These are phyloP conservation scores for Rhineura floridana DNA, from an alignment of 2,113 vertebrate genomes.

Conservation along the genomic window DNA sequence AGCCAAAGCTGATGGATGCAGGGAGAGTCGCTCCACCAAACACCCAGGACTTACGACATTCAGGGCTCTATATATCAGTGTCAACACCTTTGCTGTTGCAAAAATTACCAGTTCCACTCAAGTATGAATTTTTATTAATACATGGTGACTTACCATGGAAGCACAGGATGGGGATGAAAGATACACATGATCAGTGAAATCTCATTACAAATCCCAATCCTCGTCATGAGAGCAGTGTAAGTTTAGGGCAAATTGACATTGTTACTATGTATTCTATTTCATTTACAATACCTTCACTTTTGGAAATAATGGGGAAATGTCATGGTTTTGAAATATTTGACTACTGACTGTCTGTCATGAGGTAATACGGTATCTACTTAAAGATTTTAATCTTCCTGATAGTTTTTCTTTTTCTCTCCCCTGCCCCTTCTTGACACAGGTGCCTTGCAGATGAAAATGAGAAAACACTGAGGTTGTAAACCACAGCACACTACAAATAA, in stretches of 20 bases:
- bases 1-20: too few species aligned
- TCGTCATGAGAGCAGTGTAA: neutral
- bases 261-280: constrained; percentile 15
- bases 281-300: neutral
- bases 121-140: too few species aligned
- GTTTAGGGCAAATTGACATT: neutral
- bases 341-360: constrained; percentile 37
- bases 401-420: neutral
- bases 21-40: too few species aligned
- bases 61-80: too few species aligned
- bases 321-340: constrained; percentile 46
- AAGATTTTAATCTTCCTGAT: constrained; percentile 56
- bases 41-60: too few species aligned
- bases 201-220: neutral
- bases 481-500: constrained; percentile 52
- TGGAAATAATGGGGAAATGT: constrained; percentile 26
- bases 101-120: too few species aligned
- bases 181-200: neutral
- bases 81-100: too few species aligned
- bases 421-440: constrained; percentile 17
- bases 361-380: constrained; percentile 37
- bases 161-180: neutral
- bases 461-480: constrained; percentile 6
- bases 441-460: constrained; percentile 55
- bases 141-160: neutral